Base-by-base conservation (phyloP, 2,113 vertebrate species). In the Phalacrocorax brasilianus region DNA sequence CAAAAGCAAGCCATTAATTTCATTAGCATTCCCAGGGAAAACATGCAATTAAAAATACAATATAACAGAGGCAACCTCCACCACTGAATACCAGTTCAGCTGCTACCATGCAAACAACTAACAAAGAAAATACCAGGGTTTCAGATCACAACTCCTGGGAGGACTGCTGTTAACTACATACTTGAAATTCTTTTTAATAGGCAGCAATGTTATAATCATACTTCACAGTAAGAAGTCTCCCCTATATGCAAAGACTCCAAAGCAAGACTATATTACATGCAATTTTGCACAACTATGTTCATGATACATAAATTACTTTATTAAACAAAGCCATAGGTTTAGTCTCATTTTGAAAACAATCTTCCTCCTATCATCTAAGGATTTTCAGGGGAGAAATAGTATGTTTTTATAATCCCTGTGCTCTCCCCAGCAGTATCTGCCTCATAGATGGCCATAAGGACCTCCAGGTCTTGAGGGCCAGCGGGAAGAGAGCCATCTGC, bases 261-360 rank as follows among this genome's bases (percentile, higher is more conserved):
- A 55, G 4, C 1, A 22, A 92, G 67, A 42, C 9, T 30, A 2
- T 9, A 32, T 21, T 21, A 26, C 1, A 1, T 33, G 21, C 9
- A 42, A 38, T 61, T 76, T 52, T 28, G 13, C 59, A 78, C 22
- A 18, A 11, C 73, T 91, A 26, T 4, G 5, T 18, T 92, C 22
- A 35, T 63, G 44, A 22, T 7, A 63, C 15, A 2, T 11, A 32
- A 72, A 61, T 77, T 44, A 63, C 14, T n/a, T 47, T 1, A 27
- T 6, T 38, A 49, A 77, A 82, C 14, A 75, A 55, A 95, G 71
- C 58, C n/a, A 67, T 2, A 79, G 42, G 7, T 45, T 58, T 65
- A 71, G 26, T 32, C 33, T 56, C 30, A 17, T 45, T 50, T 68
- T 9, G 42, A 70, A 83, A 83, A 50, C 6, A 44, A 50, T 6